Evolutionary conservation across 2,113 vertebrate genomes (phyloP).

Genomic region (Channa argus): DNA sequence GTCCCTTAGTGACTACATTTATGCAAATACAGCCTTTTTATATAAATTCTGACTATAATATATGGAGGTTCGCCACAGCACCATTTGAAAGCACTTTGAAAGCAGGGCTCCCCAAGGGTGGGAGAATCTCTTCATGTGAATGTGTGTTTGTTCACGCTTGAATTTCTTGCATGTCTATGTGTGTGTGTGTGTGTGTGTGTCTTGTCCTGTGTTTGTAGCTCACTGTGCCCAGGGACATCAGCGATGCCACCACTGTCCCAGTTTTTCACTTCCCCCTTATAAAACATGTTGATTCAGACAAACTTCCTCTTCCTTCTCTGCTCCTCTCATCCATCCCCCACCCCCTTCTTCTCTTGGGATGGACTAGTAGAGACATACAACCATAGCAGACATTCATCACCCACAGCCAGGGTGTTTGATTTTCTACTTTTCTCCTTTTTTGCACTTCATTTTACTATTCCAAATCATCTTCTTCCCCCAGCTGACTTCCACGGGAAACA

Average conservation of each 20-base stretch:
- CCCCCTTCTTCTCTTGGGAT: slow-evolving; percentile 59
- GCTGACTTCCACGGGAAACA: slow-evolving; percentile 45
- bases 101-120: slow-evolving; percentile 70
- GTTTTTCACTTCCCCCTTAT: slow-evolving; percentile 78
- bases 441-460: slow-evolving; percentile 55
- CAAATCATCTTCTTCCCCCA: slow-evolving; percentile 58
- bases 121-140: slow-evolving; percentile 64
- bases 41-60: slow-evolving; percentile 76
- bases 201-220: slow-evolving; percentile 68
- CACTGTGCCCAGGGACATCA: slow-evolving; percentile 79
- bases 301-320: slow-evolving; percentile 61
- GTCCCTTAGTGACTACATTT: slow-evolving; percentile 67
- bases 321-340: slow-evolving; percentile 11
- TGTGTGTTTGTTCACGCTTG: slow-evolving; percentile 65
- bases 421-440: slow-evolving; percentile 47
- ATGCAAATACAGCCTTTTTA: slow-evolving; percentile 77
- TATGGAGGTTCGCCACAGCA: slow-evolving; percentile 74
- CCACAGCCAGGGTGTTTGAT: slow-evolving; percentile 64
- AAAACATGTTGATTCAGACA: slow-evolving; percentile 82
- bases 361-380: slow-evolving; percentile 58
- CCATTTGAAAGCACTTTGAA: slow-evolving; percentile 80
- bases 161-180: slow-evolving; percentile 33
- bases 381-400: slow-evolving; percentile 64
- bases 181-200: slow-evolving; percentile 14
- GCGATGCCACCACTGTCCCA: slow-evolving; percentile 80